Conservation (phyloP, 1,140 invertebrate genomes). For the Brachionus sp. region DNA sequence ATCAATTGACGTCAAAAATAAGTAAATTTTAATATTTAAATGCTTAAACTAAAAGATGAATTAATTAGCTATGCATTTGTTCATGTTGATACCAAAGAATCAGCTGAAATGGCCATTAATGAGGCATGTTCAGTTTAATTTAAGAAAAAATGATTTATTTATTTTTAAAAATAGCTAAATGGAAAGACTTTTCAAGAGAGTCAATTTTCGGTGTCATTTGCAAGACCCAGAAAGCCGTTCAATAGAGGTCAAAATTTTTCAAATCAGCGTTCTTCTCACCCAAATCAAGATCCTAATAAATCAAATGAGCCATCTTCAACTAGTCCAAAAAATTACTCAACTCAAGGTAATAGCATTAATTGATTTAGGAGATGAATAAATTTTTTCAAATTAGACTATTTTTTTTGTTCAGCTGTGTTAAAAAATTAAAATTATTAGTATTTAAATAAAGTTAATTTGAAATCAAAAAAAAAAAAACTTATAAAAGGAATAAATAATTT, state of each 20-base stretch:
- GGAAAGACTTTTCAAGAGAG: conserved; percentile 45
- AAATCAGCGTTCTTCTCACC: not conserved
- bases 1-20: conserved; percentile 36
- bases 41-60: not conserved
- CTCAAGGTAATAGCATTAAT: not conserved
- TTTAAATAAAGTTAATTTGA: too few species aligned
- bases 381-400: not conserved
- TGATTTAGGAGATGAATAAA: not conserved
- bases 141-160: not conserved
- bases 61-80: conserved; percentile 35
- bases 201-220: conserved; percentile 24
- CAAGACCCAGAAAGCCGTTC: conserved; percentile 1
- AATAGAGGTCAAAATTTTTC: conserved; percentile 5
- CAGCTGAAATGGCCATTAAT: conserved; percentile 30
- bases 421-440: too few species aligned
- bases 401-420: too few species aligned
- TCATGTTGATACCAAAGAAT: conserved; percentile 33
- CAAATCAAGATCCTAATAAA: not conserved
- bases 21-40: not conserved
- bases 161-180: not conserved
- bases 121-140: not conserved
- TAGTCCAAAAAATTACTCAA: not conserved
- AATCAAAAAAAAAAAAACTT: too few species aligned
- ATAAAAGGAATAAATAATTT: too few species aligned
- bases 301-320: not conserved